A percentile compares a stretch with the other conserved stretches of the same genome.
Conservation (phyloP, 2,113 vertebrate genomes). For the Progne subis region DNA sequence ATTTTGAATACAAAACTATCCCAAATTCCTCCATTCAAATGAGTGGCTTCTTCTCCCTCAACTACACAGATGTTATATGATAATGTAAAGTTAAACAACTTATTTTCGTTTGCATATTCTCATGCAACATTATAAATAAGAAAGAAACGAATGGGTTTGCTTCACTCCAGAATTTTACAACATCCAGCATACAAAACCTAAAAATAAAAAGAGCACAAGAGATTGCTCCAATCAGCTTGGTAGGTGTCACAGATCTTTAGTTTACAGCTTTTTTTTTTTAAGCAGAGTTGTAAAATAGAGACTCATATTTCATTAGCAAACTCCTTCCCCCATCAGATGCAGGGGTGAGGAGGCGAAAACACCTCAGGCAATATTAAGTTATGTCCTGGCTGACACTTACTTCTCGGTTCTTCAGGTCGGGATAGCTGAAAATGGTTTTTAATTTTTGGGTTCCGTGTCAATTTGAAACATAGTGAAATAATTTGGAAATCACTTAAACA, state of each 20-base stretch:
- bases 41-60: not conserved
- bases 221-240: not conserved
- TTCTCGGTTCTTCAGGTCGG: not conserved
- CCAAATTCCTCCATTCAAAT: not conserved
- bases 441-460: not conserved
- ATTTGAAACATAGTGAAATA: not conserved
- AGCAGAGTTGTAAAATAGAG: not conserved
- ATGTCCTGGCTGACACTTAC: not conserved
- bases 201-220: not conserved
- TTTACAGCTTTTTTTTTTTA: not conserved
- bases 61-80: accelerated
- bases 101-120: not conserved
- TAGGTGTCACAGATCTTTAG: not conserved
- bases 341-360: not conserved
- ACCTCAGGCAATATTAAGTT: not conserved
- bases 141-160: not conserved
- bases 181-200: not conserved
- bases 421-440: not conserved
- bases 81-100: not conserved
- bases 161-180: not conserved
- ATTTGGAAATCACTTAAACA: not conserved
- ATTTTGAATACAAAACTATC: not conserved
- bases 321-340: not conserved
- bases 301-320: not conserved
- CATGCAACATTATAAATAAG: not conserved